Evolutionary conservation across 2,797 vertebrate genomes (phyloP).

Genomic region (Enteromius afrohamiltoni): DNA sequence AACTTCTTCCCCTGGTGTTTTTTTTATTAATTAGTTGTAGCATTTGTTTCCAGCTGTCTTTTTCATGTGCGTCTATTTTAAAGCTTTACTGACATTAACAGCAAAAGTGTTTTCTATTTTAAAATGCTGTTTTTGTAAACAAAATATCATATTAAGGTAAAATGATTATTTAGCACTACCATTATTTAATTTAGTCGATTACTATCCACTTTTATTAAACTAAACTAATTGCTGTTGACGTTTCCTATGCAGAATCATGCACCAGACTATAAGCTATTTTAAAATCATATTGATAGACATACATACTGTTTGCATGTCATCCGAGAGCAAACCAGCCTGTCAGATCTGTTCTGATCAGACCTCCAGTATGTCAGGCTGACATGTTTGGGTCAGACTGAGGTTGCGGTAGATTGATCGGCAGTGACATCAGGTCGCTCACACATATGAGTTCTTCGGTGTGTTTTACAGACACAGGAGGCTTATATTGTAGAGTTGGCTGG

Average conservation of each 20-base stretch:
- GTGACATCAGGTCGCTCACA: conserved; percentile 6
- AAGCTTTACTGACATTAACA: neutral
- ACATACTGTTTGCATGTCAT: neutral
- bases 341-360: conserved; percentile 7
- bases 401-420: conserved; percentile 3
- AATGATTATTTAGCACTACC: neutral
- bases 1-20: no score
- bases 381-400: conserved; percentile 13
- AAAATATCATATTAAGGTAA: neutral
- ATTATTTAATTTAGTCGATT: neutral
- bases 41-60: no score
- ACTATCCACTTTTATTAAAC: neutral
- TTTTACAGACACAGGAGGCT: neutral
- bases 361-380: neutral
- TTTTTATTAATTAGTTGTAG: no score
- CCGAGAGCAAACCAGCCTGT: neutral
- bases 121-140: neutral
- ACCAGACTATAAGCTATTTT: conserved; percentile 13
- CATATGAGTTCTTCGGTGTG: conserved; percentile 7
- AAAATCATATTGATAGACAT: neutral
- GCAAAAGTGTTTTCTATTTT: neutral
- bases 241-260: neutral
- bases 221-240: neutral
- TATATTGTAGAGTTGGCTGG: neutral
- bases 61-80: neutral